phyloP scores from a whole-genome alignment of 1,140 invertebrate genomes.

The Papilio xuthus region DNA sequence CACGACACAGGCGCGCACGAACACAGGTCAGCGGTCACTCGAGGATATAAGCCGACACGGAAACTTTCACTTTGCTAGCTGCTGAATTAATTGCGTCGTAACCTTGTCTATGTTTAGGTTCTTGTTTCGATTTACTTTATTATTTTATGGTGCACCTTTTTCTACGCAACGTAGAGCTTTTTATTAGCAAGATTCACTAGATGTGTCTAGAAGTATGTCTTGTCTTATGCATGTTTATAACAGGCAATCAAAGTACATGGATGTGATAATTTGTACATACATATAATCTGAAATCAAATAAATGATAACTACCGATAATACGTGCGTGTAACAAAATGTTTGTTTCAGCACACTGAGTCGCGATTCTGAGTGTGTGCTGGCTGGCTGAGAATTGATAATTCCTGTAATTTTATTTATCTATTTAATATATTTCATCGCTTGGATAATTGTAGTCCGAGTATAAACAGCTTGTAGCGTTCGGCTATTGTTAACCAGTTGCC shows the following conservation, averaged over 20 bases:
- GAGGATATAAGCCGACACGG: background rate
- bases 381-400: background rate
- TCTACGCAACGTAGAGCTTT: no score
- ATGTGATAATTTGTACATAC: no score
- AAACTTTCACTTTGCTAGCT: constrained; percentile 1
- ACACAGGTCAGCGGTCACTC: constrained; percentile 14
- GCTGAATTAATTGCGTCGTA: background rate
- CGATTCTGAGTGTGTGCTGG: background rate
- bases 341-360: background rate
- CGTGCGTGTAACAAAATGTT: background rate
- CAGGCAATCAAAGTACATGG: no score
- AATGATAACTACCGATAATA: background rate
- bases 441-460: background rate
- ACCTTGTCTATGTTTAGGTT: no score
- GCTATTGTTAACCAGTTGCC: background rate
- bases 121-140: no score
- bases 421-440: background rate
- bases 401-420: background rate
- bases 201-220: no score
- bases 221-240: no score
- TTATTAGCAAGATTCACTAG: no score
- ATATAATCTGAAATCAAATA: no score
- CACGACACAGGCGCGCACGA: background rate
- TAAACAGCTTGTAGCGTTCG: background rate
- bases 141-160: no score